Evolutionary conservation across 2,113 vertebrate species (phyloP), one percentile per base, ranked within the genome.

Genomic region (Marcusenius ussheri): DNA sequence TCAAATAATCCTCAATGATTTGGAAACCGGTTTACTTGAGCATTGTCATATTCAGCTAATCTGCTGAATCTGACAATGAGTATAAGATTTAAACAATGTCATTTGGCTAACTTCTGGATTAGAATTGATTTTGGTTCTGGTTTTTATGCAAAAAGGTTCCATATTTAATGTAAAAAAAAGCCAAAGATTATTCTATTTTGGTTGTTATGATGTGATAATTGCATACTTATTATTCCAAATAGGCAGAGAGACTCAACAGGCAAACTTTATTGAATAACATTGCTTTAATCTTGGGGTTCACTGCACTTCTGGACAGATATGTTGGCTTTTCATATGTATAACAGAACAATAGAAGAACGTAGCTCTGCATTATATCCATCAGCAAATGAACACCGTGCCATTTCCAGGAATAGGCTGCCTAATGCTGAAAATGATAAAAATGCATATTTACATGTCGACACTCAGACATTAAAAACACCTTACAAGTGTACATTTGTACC

Each of bases 261-360:
- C 35, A 84, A 56, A 89, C 80, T 84, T 89, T 89, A 89, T 84
- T 89, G 50, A 62, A 89, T 19, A 58, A 24, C 83, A 83, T 89
- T 83, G 27, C 13, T 45, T 31, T 56, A 83, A 42, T 83, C 35
- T 77, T 46, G 31, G 11, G 31, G 51, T 42, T 11, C 7, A 31
- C 53, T 42, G 31, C 35, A 31, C 27, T 88, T 50, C 83, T 49
- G 83, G 42, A 46, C 24, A 45, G 39, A 77, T 39, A 77, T 77
- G 70, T 39, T 77, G 13, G 21, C 70, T 77, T 39, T 77, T 15
- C 35, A 17, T 24, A 77, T 66, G 62, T 66, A 66, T 7, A 11
- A 58, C 6, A 62, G 56, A 66, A 62, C 56, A n/a, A 66, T 66
- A 77, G 70, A 39, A 13, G 27, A 31, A 39, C 0, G 3, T 39